Conservation (phyloP, 2,888 invertebrate species). For the Lepidocyrtoides sp. region DNA sequence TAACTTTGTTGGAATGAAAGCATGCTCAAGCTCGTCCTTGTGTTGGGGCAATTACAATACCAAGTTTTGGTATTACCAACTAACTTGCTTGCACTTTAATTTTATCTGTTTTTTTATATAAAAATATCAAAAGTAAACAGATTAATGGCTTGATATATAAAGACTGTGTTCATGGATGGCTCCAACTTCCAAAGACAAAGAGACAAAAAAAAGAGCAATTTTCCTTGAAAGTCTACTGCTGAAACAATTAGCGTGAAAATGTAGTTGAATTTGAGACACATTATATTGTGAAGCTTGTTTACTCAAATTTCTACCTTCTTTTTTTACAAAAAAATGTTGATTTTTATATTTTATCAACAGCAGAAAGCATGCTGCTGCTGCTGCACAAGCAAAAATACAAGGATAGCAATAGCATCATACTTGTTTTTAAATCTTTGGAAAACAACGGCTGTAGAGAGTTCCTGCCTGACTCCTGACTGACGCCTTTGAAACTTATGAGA, state of each 20-base stretch:
- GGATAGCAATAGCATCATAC: too few species aligned
- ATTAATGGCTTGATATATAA: constrained; percentile 21
- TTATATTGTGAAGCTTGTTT: neutral
- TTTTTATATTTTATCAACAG: too few species aligned
- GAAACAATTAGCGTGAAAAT: neutral
- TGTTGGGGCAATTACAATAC: neutral
- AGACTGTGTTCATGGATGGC: neutral
- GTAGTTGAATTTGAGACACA: neutral
- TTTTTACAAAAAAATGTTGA: too few species aligned
- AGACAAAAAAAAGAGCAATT: constrained; percentile 2
- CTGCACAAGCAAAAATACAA: too few species aligned
- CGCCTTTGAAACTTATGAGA: too few species aligned
- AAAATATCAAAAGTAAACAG: constrained; percentile 25
- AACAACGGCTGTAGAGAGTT: too few species aligned
- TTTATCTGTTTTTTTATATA: constrained; percentile 1
- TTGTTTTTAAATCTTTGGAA: too few species aligned
- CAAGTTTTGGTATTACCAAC: neutral
- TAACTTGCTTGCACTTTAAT: constrained; percentile 28
- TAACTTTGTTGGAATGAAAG: neutral
- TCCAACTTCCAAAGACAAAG: neutral
- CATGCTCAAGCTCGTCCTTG: neutral
- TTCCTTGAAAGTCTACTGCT: neutral
- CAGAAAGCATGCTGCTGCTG: too few species aligned
- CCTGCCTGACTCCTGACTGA: too few species aligned
- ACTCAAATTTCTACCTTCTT: neutral